These are phyloP conservation scores for Troides aeacus DNA, from an alignment of 2,888 invertebrate genomes.

Conservation along the genomic window DNA sequence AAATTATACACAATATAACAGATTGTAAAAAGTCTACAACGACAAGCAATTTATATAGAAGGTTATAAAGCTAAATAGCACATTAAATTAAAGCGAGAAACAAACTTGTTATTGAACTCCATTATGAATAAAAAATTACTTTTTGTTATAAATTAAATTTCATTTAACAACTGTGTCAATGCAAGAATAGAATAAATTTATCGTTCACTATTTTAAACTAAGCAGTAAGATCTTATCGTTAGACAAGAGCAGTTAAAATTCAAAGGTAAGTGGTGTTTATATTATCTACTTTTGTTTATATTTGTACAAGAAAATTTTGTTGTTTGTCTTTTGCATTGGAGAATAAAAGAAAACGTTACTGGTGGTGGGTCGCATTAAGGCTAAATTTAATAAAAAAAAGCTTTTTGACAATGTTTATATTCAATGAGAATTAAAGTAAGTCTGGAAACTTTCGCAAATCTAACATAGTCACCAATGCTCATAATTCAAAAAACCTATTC, in stretches of 20 bases:
- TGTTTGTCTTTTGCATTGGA: too few species aligned
- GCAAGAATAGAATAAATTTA: not conserved
- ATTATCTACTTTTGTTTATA: not conserved
- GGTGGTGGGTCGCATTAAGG: too few species aligned
- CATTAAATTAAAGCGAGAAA: not conserved
- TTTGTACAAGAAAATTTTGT: not conserved
- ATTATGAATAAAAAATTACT: not conserved
- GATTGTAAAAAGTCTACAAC: too few species aligned
- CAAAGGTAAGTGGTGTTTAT: not conserved
- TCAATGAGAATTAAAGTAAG: too few species aligned
- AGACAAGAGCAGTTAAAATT: not conserved
- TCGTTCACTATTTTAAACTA: not conserved
- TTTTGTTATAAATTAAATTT: not conserved
- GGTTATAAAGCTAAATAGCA: not conserved
- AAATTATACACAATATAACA: too few species aligned
- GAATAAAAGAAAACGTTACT: too few species aligned
- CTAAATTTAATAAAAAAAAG: too few species aligned
- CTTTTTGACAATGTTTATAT: too few species aligned
- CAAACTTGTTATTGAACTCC: not conserved
- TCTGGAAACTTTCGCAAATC: too few species aligned
- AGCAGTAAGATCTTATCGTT: not conserved
- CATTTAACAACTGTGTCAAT: conserved; percentile 15
- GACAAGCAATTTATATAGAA: not conserved
- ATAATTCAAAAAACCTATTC: too few species aligned
- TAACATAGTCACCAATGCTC: too few species aligned